Conservation (phyloP, 2,888 invertebrate species). For the Drosophila niveifrons region DNA sequence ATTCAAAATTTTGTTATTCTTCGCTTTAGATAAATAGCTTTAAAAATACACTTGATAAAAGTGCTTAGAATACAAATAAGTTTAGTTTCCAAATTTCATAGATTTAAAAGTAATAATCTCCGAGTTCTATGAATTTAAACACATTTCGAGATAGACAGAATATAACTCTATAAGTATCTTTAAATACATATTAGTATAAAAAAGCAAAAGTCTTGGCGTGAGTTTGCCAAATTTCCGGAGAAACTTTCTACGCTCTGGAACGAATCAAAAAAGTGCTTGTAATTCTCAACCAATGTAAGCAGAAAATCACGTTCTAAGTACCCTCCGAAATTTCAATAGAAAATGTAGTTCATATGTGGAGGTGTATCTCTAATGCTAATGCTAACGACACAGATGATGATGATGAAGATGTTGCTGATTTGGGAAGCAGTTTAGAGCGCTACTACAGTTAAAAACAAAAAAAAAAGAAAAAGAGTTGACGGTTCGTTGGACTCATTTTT, state of each 20-base stretch:
- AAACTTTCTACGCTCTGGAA: constrained; percentile 66
- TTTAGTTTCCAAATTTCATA: too few species aligned
- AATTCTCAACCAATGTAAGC: constrained; percentile 48
- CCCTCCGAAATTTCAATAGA: constrained; percentile 13
- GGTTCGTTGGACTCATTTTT: constrained; percentile 52
- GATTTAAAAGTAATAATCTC: too few species aligned
- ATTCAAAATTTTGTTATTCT: not conserved
- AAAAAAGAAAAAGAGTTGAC: constrained; percentile 4
- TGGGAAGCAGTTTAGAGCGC: constrained; percentile 7
- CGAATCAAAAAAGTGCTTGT: constrained; percentile 41
- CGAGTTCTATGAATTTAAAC: too few species aligned
- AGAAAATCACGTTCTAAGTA: constrained; percentile 44
- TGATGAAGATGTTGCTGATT: constrained; percentile 26
- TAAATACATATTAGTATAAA: not conserved
- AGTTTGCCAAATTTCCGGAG: constrained; percentile 14
- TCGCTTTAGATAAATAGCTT: too few species aligned
- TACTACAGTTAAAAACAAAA: constrained; percentile 17
- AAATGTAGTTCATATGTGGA: constrained; percentile 13
- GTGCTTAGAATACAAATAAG: too few species aligned
- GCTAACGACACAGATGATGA: constrained; percentile 16
- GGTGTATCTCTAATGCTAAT: constrained; percentile 5
- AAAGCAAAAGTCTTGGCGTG: constrained; percentile 2
- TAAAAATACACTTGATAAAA: too few species aligned
- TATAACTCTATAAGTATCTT: too few species aligned
- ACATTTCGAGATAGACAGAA: too few species aligned